Percentiles rank a stretch among this genome's conserved stretches.
These are phyloP conservation scores for Xestia rhomboidea DNA, from an alignment of 2,888 invertebrate species.

Conservation along the genomic window DNA sequence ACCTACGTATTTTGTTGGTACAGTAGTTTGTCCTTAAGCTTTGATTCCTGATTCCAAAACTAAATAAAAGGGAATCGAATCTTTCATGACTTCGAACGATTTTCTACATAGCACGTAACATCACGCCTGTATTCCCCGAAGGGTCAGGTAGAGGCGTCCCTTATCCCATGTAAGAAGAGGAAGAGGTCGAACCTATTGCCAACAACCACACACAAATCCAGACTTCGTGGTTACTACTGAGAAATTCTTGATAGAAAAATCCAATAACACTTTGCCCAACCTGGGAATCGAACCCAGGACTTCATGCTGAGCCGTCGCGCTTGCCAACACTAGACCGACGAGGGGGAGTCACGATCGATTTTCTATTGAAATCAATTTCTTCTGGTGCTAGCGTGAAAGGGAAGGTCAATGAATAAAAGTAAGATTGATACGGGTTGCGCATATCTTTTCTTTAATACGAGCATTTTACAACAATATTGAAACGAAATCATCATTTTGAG, in stretches of 20 bases:
- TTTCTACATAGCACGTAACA: background rate
- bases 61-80: background rate
- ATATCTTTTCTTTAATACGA: slow-evolving; percentile 91
- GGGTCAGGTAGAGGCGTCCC: no score
- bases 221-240: no score
- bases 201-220: no score
- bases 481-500: slow-evolving; percentile 90
- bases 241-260: no score
- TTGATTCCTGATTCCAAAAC: background rate
- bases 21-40: background rate
- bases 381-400: background rate
- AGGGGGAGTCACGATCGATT: background rate
- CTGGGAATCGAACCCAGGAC: no score
- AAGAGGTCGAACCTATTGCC: no score
- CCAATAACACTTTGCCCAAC: no score
- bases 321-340: no score
- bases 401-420: slow-evolving; percentile 57
- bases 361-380: background rate
- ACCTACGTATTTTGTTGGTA: background rate
- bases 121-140: no score
- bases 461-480: slow-evolving; percentile 91
- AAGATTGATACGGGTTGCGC: slow-evolving; percentile 82
- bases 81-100: background rate
- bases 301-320: no score
- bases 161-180: no score